phyloP scores from a whole-genome alignment of 1,140 invertebrate species.

The Drosophila nigromelanica region DNA sequence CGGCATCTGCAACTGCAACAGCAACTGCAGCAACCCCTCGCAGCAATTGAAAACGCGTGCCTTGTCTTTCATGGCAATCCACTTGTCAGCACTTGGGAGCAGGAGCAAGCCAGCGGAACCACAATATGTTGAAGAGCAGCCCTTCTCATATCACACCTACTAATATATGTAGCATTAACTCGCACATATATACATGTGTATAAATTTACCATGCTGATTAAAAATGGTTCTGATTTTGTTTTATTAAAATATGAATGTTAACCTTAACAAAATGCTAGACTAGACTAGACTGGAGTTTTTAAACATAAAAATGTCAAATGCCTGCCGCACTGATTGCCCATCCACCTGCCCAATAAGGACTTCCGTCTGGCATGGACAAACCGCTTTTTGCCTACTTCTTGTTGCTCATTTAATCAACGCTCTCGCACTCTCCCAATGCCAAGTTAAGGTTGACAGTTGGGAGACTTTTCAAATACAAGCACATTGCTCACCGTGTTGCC shows the following conservation, averaged over 20 bases:
- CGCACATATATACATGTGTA: not conserved
- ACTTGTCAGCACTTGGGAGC: conserved; percentile 50
- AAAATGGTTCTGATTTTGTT: not conserved
- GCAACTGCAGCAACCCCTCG: conserved; percentile 26
- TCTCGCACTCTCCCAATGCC: conserved; percentile 34
- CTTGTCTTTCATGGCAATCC: conserved; percentile 32
- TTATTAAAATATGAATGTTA: not conserved
- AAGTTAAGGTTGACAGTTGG: conserved; percentile 41
- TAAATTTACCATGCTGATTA: not conserved
- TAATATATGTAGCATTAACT: not conserved
- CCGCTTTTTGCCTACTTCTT: conserved; percentile 21
- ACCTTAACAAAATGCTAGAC: too few relatives aligned
- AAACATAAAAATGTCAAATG: conserved; percentile 8
- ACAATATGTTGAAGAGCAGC: conserved; percentile 13
- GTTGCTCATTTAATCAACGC: conserved; percentile 49
- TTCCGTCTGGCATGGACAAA: conserved; percentile 19
- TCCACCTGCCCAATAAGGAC: conserved; percentile 48
- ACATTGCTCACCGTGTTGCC: conserved; percentile 22
- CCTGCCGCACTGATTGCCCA: conserved; percentile 4
- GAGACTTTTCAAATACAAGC: conserved; percentile 33
- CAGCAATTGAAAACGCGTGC: conserved; percentile 30
- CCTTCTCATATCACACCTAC: conserved; percentile 61
- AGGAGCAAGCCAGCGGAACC: conserved; percentile 1
- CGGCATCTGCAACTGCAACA: conserved; percentile 11
- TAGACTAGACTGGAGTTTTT: not conserved